Evolutionary conservation across 1,140 invertebrate species (phyloP).

Genomic region (Delia radicum): DNA sequence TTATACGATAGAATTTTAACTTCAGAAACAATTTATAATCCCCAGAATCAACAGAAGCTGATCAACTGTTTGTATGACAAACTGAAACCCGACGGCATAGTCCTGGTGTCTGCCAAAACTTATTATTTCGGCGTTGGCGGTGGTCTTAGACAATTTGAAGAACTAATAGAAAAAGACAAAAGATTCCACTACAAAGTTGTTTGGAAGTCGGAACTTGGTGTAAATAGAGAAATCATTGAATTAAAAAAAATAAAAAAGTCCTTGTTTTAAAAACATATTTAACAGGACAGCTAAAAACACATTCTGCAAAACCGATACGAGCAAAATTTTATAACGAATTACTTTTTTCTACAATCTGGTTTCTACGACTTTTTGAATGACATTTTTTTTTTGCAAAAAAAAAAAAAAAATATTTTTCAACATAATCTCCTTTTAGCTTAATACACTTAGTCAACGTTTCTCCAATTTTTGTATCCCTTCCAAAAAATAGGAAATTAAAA

Average conservation of each 20-base stretch:
- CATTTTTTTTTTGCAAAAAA: no score
- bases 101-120: conserved; percentile 78
- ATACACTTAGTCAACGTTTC: no score
- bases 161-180: conserved; percentile 60
- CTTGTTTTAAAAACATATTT: no score
- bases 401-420: no score
- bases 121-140: conserved; percentile 92
- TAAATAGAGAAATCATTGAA: conserved; percentile 27
- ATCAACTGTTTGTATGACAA: conserved; percentile 67
- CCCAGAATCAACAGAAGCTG: conserved; percentile 75
- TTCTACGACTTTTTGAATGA: no score
- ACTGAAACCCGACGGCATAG: conserved; percentile 67
- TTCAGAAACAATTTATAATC: conserved; percentile 90
- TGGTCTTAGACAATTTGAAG: conserved; percentile 71
- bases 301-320: no score
- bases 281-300: no score
- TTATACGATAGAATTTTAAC: conserved; percentile 84
- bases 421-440: no score
- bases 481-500: no score
- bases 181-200: conserved; percentile 60
- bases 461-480: no score
- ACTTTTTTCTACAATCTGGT: no score
- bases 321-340: no score
- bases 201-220: conserved; percentile 53
- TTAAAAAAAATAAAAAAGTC: conserved; percentile 10